A percentile compares a stretch with the other conserved stretches of the same genome.
phyloP scores from a whole-genome alignment of 2,888 invertebrate species.

The Aphodius sticticus region DNA sequence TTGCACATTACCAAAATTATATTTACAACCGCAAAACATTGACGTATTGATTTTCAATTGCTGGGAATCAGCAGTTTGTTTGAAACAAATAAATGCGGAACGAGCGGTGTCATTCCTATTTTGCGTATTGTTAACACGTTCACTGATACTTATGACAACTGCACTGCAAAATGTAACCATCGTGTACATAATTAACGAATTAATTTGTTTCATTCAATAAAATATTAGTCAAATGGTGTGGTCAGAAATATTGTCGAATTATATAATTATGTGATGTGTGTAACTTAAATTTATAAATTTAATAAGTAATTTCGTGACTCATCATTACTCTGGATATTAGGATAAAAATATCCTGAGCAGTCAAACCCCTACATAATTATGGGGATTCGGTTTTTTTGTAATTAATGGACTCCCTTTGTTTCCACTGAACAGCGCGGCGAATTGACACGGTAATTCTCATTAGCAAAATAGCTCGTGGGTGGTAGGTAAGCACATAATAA shows the following conservation, averaged over 20 bases:
- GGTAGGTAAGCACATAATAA: conserved; percentile 4
- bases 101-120: background rate
- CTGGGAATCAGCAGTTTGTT: background rate
- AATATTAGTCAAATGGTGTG: background rate
- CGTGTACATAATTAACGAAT: background rate
- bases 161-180: background rate
- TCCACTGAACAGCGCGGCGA: background rate
- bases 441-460: conserved; percentile 4
- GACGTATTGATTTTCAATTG: background rate
- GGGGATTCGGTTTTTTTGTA: background rate
- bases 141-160: background rate
- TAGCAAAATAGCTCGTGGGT: conserved; percentile 4
- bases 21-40: background rate
- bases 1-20: background rate
- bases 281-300: background rate
- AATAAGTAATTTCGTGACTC: no score
- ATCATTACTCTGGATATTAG: background rate
- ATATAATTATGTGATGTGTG: background rate
- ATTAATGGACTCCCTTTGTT: background rate
- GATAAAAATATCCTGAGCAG: background rate
- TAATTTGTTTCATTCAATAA: background rate
- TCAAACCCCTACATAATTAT: background rate
- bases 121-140: background rate
- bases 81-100: background rate
- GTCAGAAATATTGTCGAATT: background rate